These are phyloP conservation scores for Phoxinus phoxinus DNA, from an alignment of 2,113 vertebrate species.

Conservation along the genomic window DNA sequence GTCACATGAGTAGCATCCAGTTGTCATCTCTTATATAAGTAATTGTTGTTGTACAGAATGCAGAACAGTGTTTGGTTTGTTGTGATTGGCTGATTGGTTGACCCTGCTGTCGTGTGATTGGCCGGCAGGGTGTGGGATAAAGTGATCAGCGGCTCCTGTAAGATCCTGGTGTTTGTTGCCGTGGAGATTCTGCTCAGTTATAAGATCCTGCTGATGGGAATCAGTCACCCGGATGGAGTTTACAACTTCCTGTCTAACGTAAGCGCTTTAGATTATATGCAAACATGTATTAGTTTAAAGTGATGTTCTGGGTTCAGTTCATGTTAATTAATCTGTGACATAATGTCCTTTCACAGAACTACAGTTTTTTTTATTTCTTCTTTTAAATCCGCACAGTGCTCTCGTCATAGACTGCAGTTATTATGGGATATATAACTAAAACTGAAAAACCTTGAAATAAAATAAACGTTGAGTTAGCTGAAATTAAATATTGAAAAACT, in stretches of 20 bases:
- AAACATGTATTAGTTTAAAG: background rate
- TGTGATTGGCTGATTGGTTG: slow-evolving; percentile 10
- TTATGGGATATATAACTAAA: too few species aligned
- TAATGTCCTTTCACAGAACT: background rate
- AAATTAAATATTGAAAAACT: too few species aligned
- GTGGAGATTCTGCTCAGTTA: slow-evolving; percentile 94
- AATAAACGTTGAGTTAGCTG: too few species aligned
- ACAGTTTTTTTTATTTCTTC: background rate
- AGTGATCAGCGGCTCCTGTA: slow-evolving; percentile 97
- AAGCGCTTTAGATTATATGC: slow-evolving; percentile 69
- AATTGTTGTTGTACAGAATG: too few species aligned
- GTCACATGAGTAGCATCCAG: too few species aligned
- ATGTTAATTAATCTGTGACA: background rate
- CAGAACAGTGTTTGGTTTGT: too few species aligned
- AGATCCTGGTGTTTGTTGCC: slow-evolving; percentile 95
- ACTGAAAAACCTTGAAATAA: too few species aligned
- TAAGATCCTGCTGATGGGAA: slow-evolving; percentile 90
- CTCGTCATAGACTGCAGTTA: background rate
- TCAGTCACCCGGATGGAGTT: slow-evolving; percentile 84
- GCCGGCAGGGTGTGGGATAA: slow-evolving; percentile 94
- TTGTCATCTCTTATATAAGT: too few species aligned
- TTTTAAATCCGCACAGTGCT: background rate
- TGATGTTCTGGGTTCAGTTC: background rate
- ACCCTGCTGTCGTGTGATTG: slow-evolving; percentile 51
- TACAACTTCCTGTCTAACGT: slow-evolving; percentile 89